These are phyloP conservation scores for Phrynosoma platyrhinos DNA, from an alignment of 2,113 vertebrate species.

Conservation along the genomic window DNA sequence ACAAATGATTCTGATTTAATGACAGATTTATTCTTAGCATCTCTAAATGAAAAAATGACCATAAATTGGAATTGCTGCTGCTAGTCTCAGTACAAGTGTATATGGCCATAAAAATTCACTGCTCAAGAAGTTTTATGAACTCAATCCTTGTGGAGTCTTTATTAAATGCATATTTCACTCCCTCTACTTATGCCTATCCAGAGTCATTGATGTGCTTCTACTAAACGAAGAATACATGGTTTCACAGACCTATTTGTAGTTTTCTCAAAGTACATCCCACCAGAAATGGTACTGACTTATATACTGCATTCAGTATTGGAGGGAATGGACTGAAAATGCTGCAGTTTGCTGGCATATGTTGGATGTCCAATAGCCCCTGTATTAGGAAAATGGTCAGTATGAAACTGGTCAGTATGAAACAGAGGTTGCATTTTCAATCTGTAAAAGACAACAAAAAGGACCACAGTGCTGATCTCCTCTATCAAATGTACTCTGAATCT, in stretches of 20 bases:
- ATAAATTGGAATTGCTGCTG: no score
- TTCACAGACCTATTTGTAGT: slow-evolving; percentile 12
- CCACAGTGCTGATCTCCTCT: slow-evolving; percentile 9
- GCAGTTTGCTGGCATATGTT: not conserved
- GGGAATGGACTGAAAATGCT: not conserved
- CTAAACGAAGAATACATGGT: slow-evolving; percentile 20
- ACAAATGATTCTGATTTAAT: no score
- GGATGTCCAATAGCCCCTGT: not conserved
- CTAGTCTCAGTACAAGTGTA: no score
- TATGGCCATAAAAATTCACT: not conserved
- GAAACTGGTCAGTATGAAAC: slow-evolving; percentile 6
- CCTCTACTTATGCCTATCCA: not conserved
- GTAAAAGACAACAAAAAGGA: slow-evolving; percentile 10
- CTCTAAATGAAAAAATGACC: no score
- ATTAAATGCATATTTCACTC: not conserved
- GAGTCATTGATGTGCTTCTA: not conserved
- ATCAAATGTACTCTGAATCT: slow-evolving; percentile 16
- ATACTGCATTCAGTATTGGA: not conserved
- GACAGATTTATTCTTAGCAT: no score
- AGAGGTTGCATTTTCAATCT: slow-evolving; percentile 16
- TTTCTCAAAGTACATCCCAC: not conserved
- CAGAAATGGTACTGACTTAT: not conserved
- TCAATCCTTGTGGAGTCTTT: not conserved
- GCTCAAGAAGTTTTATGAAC: slow-evolving; percentile 1
- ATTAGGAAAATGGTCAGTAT: slow-evolving; percentile 21